A percentile compares a stretch with the other conserved stretches of the same genome.
Evolutionary conservation across 1,140 invertebrate species (phyloP).

Genomic region (Trichogramma pretiosum): DNA sequence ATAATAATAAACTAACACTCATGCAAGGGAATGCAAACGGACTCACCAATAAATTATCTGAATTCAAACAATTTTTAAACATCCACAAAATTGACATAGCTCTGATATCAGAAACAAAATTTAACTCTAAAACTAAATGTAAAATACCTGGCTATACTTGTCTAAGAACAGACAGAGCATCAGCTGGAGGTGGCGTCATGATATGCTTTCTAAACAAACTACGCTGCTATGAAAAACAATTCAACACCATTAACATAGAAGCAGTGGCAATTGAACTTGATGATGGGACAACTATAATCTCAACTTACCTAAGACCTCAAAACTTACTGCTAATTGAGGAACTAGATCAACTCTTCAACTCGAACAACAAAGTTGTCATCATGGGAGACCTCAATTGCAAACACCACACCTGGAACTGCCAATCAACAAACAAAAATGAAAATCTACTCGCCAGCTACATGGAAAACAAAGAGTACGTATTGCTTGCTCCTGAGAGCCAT

Average conservation of each 20-base stretch:
- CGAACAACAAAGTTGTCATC: neutral
- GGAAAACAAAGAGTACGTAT: neutral
- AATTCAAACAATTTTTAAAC: slow-evolving; percentile 17
- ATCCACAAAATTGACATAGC: slow-evolving; percentile 20
- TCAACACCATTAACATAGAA: slow-evolving; percentile 11
- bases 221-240: neutral
- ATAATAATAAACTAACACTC: no score
- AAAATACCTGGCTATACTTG: slow-evolving; percentile 10
- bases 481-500: neutral
- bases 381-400: slow-evolving; percentile 21
- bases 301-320: slow-evolving; percentile 12
- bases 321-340: slow-evolving; percentile 8
- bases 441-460: neutral
- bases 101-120: slow-evolving; percentile 20
- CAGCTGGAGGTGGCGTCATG: slow-evolving; percentile 13
- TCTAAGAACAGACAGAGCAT: slow-evolving; percentile 17
- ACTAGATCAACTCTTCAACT: slow-evolving; percentile 15
- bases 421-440: slow-evolving; percentile 12
- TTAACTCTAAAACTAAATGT: slow-evolving; percentile 2
- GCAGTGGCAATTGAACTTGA: slow-evolving; percentile 16
- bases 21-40: slow-evolving; percentile 22
- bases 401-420: slow-evolving; percentile 18
- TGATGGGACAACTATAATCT: slow-evolving; percentile 10
- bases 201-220: slow-evolving; percentile 8
- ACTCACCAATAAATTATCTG: slow-evolving; percentile 13